Conservation (phyloP, 2,113 vertebrate genomes). For the Lampris incognitus region DNA sequence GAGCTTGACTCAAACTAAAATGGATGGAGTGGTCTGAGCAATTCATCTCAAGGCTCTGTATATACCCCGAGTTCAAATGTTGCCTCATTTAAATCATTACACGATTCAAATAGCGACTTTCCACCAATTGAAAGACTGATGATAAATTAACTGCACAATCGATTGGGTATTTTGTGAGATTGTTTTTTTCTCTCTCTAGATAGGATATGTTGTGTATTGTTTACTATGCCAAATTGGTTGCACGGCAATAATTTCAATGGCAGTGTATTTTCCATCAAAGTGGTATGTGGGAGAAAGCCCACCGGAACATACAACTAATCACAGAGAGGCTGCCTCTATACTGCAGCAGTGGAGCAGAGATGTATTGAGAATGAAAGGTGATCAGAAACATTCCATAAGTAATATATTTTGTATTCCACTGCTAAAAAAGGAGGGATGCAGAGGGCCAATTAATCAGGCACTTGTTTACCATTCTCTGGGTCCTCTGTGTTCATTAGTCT, state of each 20-base stretch:
- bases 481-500: constrained; percentile 78
- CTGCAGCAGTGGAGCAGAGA: background rate
- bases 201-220: constrained; percentile 25
- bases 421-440: constrained; percentile 69
- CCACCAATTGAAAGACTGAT: constrained; percentile 41
- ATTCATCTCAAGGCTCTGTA: background rate
- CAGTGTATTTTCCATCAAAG: constrained; percentile 23
- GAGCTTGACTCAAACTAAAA: constrained; percentile 39
- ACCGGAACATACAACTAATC: constrained; percentile 23
- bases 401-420: constrained; percentile 53
- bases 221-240: constrained; percentile 33
- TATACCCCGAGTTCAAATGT: constrained; percentile 41
- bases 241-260: constrained; percentile 25
- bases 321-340: constrained; percentile 27
- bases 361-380: constrained; percentile 27
- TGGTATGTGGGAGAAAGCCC: constrained; percentile 9
- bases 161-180: constrained; percentile 36
- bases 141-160: constrained; percentile 42
- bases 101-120: constrained; percentile 27
- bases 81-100: constrained; percentile 49
- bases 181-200: constrained; percentile 44
- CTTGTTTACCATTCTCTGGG: constrained; percentile 81
- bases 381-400: constrained; percentile 56
- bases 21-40: constrained; percentile 17
- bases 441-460: constrained; percentile 78